Percentiles rank a stretch among this genome's conserved stretches.
These are phyloP conservation scores for Neria commutata DNA, from an alignment of 2,888 invertebrate species.

Conservation along the genomic window DNA sequence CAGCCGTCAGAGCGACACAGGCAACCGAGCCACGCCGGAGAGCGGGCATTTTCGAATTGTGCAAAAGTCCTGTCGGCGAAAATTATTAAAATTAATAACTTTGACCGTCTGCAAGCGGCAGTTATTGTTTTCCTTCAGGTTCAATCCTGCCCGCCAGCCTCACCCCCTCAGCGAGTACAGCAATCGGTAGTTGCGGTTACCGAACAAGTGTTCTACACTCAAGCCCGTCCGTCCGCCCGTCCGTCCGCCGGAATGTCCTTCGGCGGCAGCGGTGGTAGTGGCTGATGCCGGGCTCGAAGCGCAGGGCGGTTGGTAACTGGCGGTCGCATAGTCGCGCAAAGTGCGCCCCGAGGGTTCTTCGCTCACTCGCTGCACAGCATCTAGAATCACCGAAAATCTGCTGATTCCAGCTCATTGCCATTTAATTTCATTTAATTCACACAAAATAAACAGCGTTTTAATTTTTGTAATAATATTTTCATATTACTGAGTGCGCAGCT, in stretches of 20 bases:
- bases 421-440: conserved; percentile 60
- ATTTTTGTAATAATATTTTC: conserved; percentile 2
- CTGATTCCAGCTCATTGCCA: conserved; percentile 63
- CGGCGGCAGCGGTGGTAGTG: neutral
- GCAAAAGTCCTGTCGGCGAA: neutral
- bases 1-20: too few relatives aligned
- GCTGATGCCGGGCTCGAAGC: neutral
- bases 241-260: too few relatives aligned
- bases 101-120: conserved; percentile 15
- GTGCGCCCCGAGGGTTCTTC: conserved; percentile 19
- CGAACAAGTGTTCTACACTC: too few relatives aligned
- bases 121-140: conserved; percentile 19
- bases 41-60: neutral
- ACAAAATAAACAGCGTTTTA: conserved; percentile 50
- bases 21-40: too few relatives aligned
- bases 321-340: neutral
- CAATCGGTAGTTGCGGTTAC: conserved; percentile 1
- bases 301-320: conserved; percentile 1
- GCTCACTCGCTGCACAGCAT: conserved; percentile 36
- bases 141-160: too few relatives aligned
- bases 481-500: neutral
- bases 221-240: too few relatives aligned
- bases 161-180: too few relatives aligned
- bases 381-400: conserved; percentile 59
- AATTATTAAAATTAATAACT: conserved; percentile 20